Base-by-base conservation (phyloP, 2,888 invertebrate genomes). In the Syrphus vitripennis region DNA sequence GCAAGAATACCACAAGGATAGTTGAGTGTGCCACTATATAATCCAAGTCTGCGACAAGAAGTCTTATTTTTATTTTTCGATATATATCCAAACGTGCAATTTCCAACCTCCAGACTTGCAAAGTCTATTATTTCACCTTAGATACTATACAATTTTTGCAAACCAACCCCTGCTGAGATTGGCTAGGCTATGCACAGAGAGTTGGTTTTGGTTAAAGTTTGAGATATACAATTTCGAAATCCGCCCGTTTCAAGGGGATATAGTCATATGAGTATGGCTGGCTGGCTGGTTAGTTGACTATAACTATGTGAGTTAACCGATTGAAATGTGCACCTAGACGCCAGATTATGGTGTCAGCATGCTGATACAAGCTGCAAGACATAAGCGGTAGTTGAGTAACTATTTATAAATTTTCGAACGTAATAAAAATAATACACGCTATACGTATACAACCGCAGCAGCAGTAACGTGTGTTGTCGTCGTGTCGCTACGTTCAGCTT, bases 311-410 rank as follows among this genome's bases (percentile, higher is more conserved):
- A 83, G 78, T 83, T 69, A 63, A 63, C 70, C 48, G 70, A 70
- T 57, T 75, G 83, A 80, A 83, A 80, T 83, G 74, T 55, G 80
- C 72, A 86, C 84, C 72, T 72, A 86, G 84, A 86, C 84, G 84
- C 84, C 84, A 69, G 75, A 74, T 80, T 69, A 70, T 50, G 55
- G 74, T 74, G 70, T 70, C 75, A 57, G 72, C 67, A 50, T 31
- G 29, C 55, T 40, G 59, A 53, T 34, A 29, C 24, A 69, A 24
- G 75, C 50, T 45, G 24, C 50, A 42, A 65, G 31, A 45, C 72
- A 71, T 50, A 63, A 70, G 40, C 67, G 61, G 50, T 69, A 55
- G 69, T 83, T 74, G 74, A 48, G 83, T 42, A 83, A 70, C 70
- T 69, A 78, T 83, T 69, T 50, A 50, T 50, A 50, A 1, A n/a